Conservation (phyloP, 2,113 vertebrate genomes). For the Peromyscus polionotus region DNA sequence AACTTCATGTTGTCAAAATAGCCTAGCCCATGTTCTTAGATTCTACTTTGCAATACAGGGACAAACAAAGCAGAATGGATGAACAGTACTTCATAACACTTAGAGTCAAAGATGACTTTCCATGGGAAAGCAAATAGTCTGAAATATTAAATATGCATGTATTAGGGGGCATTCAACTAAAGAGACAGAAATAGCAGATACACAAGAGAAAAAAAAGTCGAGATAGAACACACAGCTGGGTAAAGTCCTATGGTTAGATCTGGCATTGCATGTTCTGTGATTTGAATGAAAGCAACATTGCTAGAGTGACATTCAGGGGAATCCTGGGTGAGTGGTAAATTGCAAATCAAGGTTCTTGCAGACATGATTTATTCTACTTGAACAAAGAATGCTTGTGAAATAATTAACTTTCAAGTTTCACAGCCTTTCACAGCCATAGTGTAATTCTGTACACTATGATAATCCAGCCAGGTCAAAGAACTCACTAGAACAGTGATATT, state of each 20-base stretch:
- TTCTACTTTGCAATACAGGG: not conserved
- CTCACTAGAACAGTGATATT: not conserved
- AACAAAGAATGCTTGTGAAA: slow-evolving; percentile 16
- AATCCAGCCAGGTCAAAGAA: not conserved
- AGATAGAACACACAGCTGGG: not conserved
- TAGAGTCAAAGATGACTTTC: not conserved
- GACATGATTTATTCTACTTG: not conserved
- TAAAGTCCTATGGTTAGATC: not conserved
- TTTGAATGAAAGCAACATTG: not conserved
- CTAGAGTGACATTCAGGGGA: not conserved
- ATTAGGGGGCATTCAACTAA: not conserved
- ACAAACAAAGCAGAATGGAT: not conserved
- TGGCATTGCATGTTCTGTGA: not conserved
- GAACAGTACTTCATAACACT: not conserved
- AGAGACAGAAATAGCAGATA: not conserved
- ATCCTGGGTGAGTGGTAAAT: not conserved
- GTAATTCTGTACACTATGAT: not conserved
- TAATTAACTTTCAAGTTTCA: not conserved
- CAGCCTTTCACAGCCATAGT: not conserved
- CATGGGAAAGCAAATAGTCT: not conserved
- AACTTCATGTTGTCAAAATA: not conserved
- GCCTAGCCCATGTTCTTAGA: not conserved
- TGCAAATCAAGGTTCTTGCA: not conserved
- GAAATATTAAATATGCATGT: not conserved
- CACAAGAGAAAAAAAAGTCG: not conserved